Evolutionary conservation across 2,797 vertebrate species (phyloP), one percentile per base, ranked within the genome.

Genomic region (Poecilia gillii): DNA sequence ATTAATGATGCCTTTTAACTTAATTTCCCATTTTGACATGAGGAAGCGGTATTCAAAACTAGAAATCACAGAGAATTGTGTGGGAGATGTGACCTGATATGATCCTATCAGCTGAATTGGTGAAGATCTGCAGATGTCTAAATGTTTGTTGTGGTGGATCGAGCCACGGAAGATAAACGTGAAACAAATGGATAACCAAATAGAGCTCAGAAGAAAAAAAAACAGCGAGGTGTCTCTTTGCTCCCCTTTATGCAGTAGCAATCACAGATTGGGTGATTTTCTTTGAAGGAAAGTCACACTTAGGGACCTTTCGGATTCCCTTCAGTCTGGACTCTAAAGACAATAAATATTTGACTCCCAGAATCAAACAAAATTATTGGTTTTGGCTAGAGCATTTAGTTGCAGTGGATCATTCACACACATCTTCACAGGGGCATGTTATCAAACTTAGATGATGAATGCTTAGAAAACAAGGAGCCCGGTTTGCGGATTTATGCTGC

Each of bases 401-500:
- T 71, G 81, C 83, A 81, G 70, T 77, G 80, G 83, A 84, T 87
- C 82, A 87, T 55, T 84, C 62, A 76, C 53, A 76, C 47, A 83
- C 39, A 79, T 68, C 80, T 77, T 75, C 72, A 79, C 75, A 73
- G 81, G 28, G 80, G 70, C 79, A 28, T 45, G 73, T n/a, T 70
- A 55, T 74, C 75, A 77, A 73, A 76, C 71, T 81, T 74, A 71
- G 81, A 85, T 77, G 78, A 89, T 87, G 83, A 81, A 81, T 83
- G 82, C 80, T 87, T 80, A 75, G 79, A 80, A 85, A 79, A 82
- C 18, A 78, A 75, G 81, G 79, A 72, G 49, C 68, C 0, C 6
- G 72, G 77, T 89, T 83, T 87, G 81, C 86, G 90, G 90, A 94
- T 93, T 92, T 91, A 90, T 91, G 88, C 91, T 87, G 71, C 57